A percentile compares a stretch with the other conserved stretches of the same genome.
phyloP scores from a whole-genome alignment of 2,888 invertebrate genomes.

The Podabrus alpinus region DNA sequence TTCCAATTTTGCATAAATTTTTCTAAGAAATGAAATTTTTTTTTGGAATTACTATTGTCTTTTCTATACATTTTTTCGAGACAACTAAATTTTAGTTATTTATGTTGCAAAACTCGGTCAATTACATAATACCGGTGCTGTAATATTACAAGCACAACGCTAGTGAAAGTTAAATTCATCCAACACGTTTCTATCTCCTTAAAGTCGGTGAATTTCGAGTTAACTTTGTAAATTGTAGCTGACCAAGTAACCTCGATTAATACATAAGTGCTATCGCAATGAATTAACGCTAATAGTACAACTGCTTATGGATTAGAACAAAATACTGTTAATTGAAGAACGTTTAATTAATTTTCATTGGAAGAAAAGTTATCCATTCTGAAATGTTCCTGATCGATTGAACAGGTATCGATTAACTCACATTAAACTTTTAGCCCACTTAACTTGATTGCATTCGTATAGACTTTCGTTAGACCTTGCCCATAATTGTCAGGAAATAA shows the following conservation, averaged over 20 bases:
- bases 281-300: not conserved
- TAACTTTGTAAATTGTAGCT: not conserved
- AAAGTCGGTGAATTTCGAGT: conserved; percentile 7
- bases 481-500: not conserved
- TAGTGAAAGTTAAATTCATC: conserved; percentile 26
- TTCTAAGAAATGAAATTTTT: too few species aligned
- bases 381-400: not conserved
- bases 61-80: not conserved
- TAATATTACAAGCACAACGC: conserved; percentile 15
- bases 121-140: conserved; percentile 20
- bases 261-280: not conserved
- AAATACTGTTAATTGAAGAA: not conserved
- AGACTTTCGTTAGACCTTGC: not conserved
- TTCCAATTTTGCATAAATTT: not conserved
- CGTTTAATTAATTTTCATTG: not conserved
- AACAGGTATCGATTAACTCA: not conserved
- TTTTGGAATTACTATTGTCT: too few species aligned
- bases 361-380: not conserved
- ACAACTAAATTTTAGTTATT: not conserved
- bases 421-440: not conserved
- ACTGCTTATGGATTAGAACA: not conserved
- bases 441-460: not conserved
- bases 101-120: conserved; percentile 23
- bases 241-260: conserved; percentile 17
- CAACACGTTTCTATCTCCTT: conserved; percentile 26